These are phyloP conservation scores for Agapostemon virescens DNA, from an alignment of 2,888 invertebrate species.

Conservation along the genomic window DNA sequence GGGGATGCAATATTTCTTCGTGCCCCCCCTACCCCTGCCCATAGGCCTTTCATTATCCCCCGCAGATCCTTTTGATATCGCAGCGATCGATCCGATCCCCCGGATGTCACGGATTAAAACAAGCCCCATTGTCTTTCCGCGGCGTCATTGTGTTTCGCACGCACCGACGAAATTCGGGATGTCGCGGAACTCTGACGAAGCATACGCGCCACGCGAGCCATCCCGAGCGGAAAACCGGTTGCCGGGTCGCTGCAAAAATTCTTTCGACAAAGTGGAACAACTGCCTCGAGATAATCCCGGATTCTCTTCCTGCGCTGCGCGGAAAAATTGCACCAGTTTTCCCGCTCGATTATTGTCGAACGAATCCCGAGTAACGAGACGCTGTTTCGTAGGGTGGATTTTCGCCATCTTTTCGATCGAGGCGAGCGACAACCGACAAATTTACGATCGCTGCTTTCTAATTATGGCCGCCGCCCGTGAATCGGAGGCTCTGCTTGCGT, in stretches of 20 bases:
- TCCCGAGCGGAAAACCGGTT: neutral
- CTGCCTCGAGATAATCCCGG: neutral
- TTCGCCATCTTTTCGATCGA: too few species aligned
- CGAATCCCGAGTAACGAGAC: too few species aligned
- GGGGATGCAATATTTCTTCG: conserved; percentile 15
- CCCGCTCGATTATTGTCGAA: too few species aligned
- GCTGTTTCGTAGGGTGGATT: too few species aligned
- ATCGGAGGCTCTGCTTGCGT: neutral
- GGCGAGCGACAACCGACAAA: conserved; percentile 37
- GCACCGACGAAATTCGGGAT: neutral
- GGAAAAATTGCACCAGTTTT: too few species aligned
- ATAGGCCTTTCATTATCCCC: conserved; percentile 16
- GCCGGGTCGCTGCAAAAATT: neutral
- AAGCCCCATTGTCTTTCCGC: conserved; percentile 22
- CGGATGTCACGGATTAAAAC: conserved; percentile 25
- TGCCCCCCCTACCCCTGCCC: too few species aligned
- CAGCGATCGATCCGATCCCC: conserved; percentile 12
- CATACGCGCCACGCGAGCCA: neutral
- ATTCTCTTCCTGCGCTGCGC: too few species aligned
- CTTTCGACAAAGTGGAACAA: neutral
- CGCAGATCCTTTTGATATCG: conserved; percentile 24
- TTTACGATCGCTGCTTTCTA: conserved; percentile 53
- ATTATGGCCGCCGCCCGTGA: conserved; percentile 24
- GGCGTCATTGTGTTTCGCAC: neutral
- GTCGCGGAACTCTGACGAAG: neutral